Evolutionary conservation across 2,888 invertebrate species (phyloP).

Genomic region (Xestia sexstrigata): DNA sequence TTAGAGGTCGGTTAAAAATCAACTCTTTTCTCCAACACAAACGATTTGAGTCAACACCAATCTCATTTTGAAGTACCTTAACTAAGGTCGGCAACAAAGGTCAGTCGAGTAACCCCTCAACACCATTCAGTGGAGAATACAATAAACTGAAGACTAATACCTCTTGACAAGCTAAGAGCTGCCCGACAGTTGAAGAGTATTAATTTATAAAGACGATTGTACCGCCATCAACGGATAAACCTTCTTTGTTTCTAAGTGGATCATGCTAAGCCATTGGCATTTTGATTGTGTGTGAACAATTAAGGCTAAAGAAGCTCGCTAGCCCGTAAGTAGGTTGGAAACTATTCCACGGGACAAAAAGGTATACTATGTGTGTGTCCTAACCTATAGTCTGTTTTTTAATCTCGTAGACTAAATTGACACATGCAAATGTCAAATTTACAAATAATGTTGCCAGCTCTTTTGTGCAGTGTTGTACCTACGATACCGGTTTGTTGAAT

Average conservation of each 20-base stretch:
- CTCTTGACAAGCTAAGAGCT: constrained; percentile 58
- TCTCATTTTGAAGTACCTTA: constrained; percentile 18
- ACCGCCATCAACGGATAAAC: constrained; percentile 46
- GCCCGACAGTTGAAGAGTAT: constrained; percentile 60
- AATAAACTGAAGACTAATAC: constrained; percentile 57
- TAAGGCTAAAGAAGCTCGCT: constrained; percentile 9
- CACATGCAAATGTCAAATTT: too few species aligned
- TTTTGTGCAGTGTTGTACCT: too few species aligned
- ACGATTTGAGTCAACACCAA: constrained; percentile 29
- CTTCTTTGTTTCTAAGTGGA: constrained; percentile 52
- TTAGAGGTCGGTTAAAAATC: too few species aligned
- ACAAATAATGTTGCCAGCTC: too few species aligned
- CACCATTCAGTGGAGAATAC: constrained; percentile 40
- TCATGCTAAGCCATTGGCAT: constrained; percentile 57
- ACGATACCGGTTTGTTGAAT: too few species aligned
- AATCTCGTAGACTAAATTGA: too few species aligned
- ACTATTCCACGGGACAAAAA: neutral
- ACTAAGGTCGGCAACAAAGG: constrained; percentile 56
- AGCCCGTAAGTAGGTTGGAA: neutral
- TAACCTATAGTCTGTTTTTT: too few species aligned
- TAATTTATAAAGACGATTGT: constrained; percentile 65
- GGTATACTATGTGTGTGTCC: too few species aligned
- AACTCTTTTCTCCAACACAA: neutral
- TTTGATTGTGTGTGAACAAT: constrained; percentile 30
- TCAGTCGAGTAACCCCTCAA: constrained; percentile 39